Evolutionary conservation across 2,797 vertebrate genomes (phyloP).

Genomic region (Dendrocincla tyrannina): DNA sequence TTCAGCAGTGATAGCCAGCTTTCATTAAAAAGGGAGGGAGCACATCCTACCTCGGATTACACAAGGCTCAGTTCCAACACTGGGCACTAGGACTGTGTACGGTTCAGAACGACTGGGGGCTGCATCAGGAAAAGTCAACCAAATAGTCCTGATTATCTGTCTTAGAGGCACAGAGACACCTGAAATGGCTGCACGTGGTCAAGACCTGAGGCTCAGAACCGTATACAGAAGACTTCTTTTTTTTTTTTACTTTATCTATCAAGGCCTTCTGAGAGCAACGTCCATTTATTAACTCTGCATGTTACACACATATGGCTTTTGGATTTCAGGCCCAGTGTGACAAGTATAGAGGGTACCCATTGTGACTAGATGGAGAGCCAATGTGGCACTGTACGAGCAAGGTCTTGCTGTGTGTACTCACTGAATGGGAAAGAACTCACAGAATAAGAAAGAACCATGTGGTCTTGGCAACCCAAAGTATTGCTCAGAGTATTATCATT

Average conservation of each 20-base stretch:
- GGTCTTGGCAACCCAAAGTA: background rate
- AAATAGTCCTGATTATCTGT: background rate
- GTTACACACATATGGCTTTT: background rate
- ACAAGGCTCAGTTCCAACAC: background rate
- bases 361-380: background rate
- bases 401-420: background rate
- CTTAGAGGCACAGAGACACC: background rate
- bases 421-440: fast-evolving
- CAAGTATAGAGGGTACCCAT: fast-evolving
- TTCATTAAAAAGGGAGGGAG: background rate
- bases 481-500: background rate
- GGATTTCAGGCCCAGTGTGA: background rate
- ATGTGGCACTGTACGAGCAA: background rate
- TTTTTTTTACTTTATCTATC: background rate
- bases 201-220: background rate
- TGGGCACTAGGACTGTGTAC: fast-evolving
- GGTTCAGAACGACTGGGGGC: background rate
- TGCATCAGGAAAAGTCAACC: background rate
- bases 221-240: background rate
- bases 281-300: background rate
- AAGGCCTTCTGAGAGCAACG: background rate
- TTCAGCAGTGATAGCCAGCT: background rate
- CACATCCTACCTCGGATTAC: background rate
- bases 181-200: background rate
- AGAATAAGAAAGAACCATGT: background rate